Evolutionary conservation across 2,888 invertebrate species (phyloP), one percentile per base, ranked within the genome.

Genomic region (Drosophila mimetica): DNA sequence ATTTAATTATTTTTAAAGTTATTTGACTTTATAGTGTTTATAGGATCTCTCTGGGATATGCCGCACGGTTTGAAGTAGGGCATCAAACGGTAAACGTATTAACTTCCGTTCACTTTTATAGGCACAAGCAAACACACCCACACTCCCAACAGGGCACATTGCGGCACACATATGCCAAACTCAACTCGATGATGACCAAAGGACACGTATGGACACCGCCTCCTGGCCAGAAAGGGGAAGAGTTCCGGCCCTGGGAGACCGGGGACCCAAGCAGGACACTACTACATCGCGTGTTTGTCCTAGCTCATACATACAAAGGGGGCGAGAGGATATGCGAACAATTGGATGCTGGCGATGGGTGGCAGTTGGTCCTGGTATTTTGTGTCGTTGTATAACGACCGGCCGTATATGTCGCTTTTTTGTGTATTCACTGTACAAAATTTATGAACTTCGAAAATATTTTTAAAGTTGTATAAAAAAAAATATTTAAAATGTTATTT

Each of bases 61-160:
- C 53, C 42, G n/a, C 16, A 3, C n/a, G 2, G 18, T 11, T 18
- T 16, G 8, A 20, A 8, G 53, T 47, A 55, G 47, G 44, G 53
- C 25, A 53, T 36, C 50, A 61, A 70, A 64, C 79, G 76, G 77
- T 87, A 87, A 87, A 87, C 80, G 86, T 79, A 85, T 87, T 84
- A 87, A 87, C 87, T 84, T 87, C 84, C 87, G 86, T 76, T 83
- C 82, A 77, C 74, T 79, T 86, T 85, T 79, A 84, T 81, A 63
- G 82, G 63, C 76, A 51, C 51, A 67, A 41, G 41, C 67, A 70
- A 67, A 69, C 60, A 65, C 42, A 71, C 51, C 54, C 18, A 48
- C 44, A 46, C 44, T 14, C 14, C 44, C 44, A 28, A 9, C 44
- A 11, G 25, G 5, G 6, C 28, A 25, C 52, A 16, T 18, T 34